Evolutionary conservation across 1,140 invertebrate genomes (phyloP).

Genomic region (Calephelis virginiensis): DNA sequence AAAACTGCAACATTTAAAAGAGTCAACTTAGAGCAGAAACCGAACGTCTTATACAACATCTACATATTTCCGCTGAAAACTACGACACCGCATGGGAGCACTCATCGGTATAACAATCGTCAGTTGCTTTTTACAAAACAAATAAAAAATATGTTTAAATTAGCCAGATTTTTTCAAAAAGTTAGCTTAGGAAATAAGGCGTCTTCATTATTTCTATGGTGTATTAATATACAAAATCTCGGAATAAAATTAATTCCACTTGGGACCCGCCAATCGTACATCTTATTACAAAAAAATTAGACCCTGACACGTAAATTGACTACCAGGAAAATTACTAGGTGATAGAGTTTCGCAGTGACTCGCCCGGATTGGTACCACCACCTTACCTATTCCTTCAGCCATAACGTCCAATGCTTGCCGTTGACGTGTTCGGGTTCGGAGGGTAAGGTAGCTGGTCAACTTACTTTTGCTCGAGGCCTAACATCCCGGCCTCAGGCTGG

Average conservation of each 20-base stretch:
- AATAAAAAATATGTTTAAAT: slow-evolving; percentile 27
- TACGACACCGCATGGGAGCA: slow-evolving; percentile 29
- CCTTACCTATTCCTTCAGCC: too few species aligned
- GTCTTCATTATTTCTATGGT: slow-evolving; percentile 23
- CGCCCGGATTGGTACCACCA: too few species aligned
- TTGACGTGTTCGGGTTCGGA: too few species aligned
- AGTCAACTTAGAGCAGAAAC: slow-evolving; percentile 1
- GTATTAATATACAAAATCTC: slow-evolving; percentile 25
- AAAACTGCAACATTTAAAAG: not conserved
- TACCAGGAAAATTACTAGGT: too few species aligned
- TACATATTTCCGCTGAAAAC: slow-evolving; percentile 12
- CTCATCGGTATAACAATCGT: slow-evolving; percentile 30
- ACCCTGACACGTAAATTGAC: slow-evolving; percentile 19
- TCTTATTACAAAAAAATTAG: slow-evolving; percentile 25
- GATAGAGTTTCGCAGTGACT: too few species aligned
- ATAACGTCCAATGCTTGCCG: too few species aligned
- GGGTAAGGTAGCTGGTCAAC: too few species aligned
- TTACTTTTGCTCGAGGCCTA: too few species aligned
- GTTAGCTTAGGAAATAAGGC: slow-evolving; percentile 26
- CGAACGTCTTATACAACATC: slow-evolving; percentile 22
- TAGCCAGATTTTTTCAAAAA: slow-evolving; percentile 22
- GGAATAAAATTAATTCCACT: slow-evolving; percentile 19
- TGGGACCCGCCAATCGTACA: slow-evolving; percentile 30
- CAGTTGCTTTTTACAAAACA: slow-evolving; percentile 29
- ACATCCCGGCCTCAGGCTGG: too few species aligned